Evolutionary conservation across 2,113 vertebrate species (phyloP).

Genomic region (Indicator maculatus): DNA sequence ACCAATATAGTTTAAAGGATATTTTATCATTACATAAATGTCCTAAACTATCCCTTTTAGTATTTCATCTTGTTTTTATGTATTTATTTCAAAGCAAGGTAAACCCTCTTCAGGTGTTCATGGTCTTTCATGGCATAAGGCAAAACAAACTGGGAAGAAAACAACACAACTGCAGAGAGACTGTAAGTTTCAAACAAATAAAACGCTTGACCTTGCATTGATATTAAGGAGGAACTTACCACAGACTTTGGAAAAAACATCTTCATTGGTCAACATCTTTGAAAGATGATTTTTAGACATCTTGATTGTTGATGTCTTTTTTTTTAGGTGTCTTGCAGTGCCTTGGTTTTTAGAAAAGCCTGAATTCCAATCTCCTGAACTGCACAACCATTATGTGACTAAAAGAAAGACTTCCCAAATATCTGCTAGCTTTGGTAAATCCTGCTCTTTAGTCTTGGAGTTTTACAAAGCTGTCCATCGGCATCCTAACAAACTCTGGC

Average conservation of each 20-base stretch:
- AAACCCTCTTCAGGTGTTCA: neutral
- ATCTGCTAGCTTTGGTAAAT: neutral
- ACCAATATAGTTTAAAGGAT: neutral
- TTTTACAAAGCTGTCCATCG: neutral
- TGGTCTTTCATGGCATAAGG: neutral
- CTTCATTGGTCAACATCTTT: neutral
- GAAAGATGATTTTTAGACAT: neutral
- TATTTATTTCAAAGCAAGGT: constrained; percentile 5
- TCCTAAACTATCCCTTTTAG: neutral
- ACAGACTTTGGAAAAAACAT: neutral
- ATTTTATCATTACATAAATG: constrained; percentile 22
- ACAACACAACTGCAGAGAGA: neutral
- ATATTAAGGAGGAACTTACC: neutral
- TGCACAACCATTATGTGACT: neutral
- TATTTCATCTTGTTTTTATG: neutral
- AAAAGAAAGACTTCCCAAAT: neutral
- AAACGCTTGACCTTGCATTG: neutral
- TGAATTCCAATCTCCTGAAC: neutral
- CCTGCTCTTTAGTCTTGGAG: neutral
- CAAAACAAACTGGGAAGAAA: constrained; percentile 11
- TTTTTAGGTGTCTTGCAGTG: neutral
- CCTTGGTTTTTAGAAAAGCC: neutral
- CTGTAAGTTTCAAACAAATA: neutral
- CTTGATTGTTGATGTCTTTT: neutral
- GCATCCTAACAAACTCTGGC: neutral